phyloP scores from a whole-genome alignment of 2,888 invertebrate species.

The Bombylius major region DNA sequence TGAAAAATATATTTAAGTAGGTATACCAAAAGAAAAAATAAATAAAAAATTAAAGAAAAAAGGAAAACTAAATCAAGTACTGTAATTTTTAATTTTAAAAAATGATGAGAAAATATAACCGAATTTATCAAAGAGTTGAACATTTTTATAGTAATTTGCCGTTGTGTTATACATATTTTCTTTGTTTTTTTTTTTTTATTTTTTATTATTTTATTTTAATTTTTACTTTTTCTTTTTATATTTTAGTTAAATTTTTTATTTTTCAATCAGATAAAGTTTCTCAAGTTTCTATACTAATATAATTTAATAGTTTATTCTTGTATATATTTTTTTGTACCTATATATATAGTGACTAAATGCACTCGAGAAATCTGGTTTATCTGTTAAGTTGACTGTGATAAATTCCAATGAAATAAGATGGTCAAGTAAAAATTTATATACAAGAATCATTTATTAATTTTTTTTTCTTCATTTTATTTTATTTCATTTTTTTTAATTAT shows the following conservation, averaged over 20 bases:
- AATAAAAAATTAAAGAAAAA: too few relatives aligned
- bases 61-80: too few relatives aligned
- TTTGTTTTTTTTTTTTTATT: too few relatives aligned
- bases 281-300: background rate
- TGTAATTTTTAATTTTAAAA: too few relatives aligned
- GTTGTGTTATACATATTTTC: background rate
- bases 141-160: background rate
- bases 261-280: constrained; percentile 7
- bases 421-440: background rate
- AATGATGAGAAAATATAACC: constrained; percentile 1
- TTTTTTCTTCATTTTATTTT: too few relatives aligned
- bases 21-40: too few relatives aligned
- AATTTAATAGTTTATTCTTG: too few relatives aligned
- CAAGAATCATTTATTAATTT: too few relatives aligned
- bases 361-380: background rate
- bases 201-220: background rate
- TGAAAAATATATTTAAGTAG: too few relatives aligned
- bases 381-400: background rate
- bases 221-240: background rate
- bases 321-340: too few relatives aligned
- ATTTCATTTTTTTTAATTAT: too few relatives aligned
- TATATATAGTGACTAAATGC: background rate
- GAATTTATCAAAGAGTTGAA: constrained; percentile 5
- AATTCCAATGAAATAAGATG: background rate
- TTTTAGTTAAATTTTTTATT: constrained; percentile 5